phyloP scores from a whole-genome alignment of 2,113 vertebrate genomes.

The Centrocercus urophasianus region DNA sequence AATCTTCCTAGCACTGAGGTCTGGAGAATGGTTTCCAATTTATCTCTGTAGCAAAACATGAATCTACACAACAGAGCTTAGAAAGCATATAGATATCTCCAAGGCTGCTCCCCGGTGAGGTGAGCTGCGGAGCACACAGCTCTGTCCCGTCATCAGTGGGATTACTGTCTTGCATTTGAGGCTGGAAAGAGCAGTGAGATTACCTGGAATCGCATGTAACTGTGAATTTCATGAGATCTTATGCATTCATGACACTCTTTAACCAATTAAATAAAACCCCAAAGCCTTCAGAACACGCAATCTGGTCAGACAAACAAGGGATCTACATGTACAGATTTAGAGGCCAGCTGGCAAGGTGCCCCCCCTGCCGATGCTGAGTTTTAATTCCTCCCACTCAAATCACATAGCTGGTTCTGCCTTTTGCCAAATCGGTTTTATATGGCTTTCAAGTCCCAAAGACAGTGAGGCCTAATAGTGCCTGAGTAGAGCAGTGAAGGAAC shows the following conservation, averaged over 20 bases:
- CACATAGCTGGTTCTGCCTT: not conserved
- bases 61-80: not conserved
- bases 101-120: slow-evolving; percentile 14
- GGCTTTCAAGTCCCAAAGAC: not conserved
- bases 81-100: not conserved
- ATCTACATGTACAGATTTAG: not conserved
- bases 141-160: not conserved
- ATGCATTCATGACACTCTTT: not conserved
- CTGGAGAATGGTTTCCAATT: not conserved
- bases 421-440: not conserved
- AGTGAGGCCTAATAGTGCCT: not conserved
- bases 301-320: not conserved
- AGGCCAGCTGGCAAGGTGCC: not conserved
- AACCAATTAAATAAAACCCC: not conserved
- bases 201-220: not conserved
- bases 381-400: slow-evolving; percentile 4
- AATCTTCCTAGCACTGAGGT: slow-evolving; percentile 29
- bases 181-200: not conserved
- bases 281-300: not conserved
- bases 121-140: not conserved
- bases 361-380: not conserved
- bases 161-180: slow-evolving; percentile 9
- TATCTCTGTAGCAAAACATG: slow-evolving; percentile 17
- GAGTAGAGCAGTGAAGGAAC: rapidly evolving
- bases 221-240: not conserved